Evolutionary conservation across 2,888 invertebrate genomes (phyloP), one percentile per base, ranked within the genome.

Genomic region (Cheilosia vulpina): DNA sequence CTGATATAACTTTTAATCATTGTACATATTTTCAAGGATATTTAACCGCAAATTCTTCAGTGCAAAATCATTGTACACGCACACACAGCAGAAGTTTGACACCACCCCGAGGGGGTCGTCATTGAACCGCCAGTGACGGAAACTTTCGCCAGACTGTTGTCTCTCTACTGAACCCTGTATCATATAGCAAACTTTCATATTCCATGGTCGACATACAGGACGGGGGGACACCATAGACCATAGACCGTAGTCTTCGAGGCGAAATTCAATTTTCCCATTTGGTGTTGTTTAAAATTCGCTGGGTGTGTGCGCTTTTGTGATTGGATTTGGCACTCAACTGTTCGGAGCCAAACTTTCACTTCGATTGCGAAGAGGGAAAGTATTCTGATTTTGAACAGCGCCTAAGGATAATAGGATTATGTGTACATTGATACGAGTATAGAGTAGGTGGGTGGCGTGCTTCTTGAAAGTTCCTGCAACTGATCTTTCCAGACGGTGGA

Each of bases 1-100:
- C 80, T 80, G 80, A 79, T 79, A 79, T 73, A 80, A 73, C 47
- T 73, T 80, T 80, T 68, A 73, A 73, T 80, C 66, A 62, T 73
- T 73, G 53, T 73, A 66, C 66, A 80, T 62, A 80, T 66, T 80
- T 73, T 53, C 65, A 62, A 66, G 66, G 73, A 73, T 73, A 73
- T 68, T 73, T 60, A 68, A 53, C 73, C 53, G 57, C 66, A 45
- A 63, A 66, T 73, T 72, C 58, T 66, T 45, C n/a, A 45, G 66
- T 13, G 73, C 45, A 60, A 66, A 65, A 68, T 66, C 66, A 45
- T 38, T 80, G 53, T 43, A 34, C 31, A 17, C 9, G 27, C 27
- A 21, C 6, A 7, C 43, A 38, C 41, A 58, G 53, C 47, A 58
- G n/a, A 66, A 66, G 50, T 79, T 66, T 69, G 21, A 34, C 27